phyloP scores from a whole-genome alignment of 2,113 vertebrate genomes.

The Chionomys nivalis region DNA sequence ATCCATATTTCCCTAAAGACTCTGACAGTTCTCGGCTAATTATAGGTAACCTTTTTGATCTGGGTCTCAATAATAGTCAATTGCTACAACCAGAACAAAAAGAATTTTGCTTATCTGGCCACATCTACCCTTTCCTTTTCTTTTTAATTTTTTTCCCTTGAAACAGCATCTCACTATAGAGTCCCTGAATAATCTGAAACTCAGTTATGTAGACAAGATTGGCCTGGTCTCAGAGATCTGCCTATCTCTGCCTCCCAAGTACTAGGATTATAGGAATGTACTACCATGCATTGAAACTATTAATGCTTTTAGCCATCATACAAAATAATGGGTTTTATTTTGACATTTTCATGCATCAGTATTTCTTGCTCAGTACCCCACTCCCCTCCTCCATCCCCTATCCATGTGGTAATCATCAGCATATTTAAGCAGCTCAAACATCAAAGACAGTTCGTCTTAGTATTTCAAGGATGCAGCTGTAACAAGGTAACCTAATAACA shows the following conservation, averaged over 20 bases:
- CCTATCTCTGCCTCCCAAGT: not conserved
- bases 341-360: not conserved
- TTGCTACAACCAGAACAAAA: not conserved
- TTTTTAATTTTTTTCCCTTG: not conserved
- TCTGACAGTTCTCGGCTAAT: not conserved
- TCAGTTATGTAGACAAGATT: not conserved
- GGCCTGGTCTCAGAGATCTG: not conserved
- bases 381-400: too few species aligned
- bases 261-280: not conserved
- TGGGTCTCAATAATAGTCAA: not conserved
- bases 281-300: not conserved
- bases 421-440: not conserved
- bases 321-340: not conserved
- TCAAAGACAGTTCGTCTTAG: not conserved
- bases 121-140: not conserved
- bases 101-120: not conserved
- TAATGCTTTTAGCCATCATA: not conserved
- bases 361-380: not conserved
- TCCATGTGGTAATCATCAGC: not conserved
- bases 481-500: not conserved
- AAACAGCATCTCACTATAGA: not conserved
- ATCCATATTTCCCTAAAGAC: slow-evolving; percentile 9
- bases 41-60: not conserved
- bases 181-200: not conserved
- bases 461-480: slow-evolving; percentile 32